These are phyloP conservation scores for Amiota minor DNA, from an alignment of 2,888 invertebrate species.

Conservation along the genomic window DNA sequence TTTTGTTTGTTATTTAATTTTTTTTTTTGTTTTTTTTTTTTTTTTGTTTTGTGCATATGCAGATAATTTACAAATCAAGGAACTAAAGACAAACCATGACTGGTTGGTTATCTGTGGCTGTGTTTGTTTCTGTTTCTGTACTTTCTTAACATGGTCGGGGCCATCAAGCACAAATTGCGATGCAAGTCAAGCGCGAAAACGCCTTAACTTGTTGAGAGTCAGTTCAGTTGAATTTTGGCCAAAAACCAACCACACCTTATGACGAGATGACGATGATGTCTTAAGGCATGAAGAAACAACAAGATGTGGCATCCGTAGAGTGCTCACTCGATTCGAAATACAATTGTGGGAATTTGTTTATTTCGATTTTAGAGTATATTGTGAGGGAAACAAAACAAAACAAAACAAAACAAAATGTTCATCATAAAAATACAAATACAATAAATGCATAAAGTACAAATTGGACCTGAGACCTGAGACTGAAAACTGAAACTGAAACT, in stretches of 20 bases:
- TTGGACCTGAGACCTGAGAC: not conserved
- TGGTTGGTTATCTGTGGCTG: not conserved
- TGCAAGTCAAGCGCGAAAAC: not conserved
- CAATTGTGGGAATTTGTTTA: conserved; percentile 9
- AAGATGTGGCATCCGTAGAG: not conserved
- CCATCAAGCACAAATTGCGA: not conserved
- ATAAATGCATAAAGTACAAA: not conserved
- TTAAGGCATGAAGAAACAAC: not conserved
- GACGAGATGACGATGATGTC: not conserved
- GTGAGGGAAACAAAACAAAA: not conserved
- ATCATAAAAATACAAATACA: not conserved
- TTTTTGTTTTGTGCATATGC: not conserved
- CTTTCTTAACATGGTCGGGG: conserved; percentile 6
- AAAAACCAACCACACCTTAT: conserved; percentile 14
- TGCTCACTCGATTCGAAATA: not conserved
- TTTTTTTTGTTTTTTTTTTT: not conserved
- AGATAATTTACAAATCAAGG: conserved; percentile 10
- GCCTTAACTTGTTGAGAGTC: not conserved
- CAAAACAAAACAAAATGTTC: not conserved
- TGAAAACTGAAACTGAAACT: not conserved
- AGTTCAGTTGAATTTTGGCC: not conserved
- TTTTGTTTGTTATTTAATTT: no score
- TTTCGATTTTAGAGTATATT: not conserved
- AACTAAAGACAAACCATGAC: not conserved
- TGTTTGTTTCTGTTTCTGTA: not conserved